Conservation (phyloP, 2,888 invertebrate species). For the Agriotes lineatus region DNA sequence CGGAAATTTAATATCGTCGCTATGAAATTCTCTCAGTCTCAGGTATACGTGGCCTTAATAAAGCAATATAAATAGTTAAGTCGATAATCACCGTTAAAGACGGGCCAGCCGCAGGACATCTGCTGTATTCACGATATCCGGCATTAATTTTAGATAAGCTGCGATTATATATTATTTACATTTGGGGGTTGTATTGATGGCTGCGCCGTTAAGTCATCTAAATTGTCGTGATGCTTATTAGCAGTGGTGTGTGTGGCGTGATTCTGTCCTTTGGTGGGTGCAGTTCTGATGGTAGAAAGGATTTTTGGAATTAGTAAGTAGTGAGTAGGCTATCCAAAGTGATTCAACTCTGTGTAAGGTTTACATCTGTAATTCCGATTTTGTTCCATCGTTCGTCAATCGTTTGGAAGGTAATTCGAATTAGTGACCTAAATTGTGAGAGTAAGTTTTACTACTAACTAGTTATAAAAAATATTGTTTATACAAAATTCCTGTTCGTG, state of each 20-base stretch:
- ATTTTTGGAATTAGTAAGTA: not conserved
- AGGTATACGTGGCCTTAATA: slow-evolving; percentile 5
- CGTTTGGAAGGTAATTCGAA: no score
- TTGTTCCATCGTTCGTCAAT: no score
- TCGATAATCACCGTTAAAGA: slow-evolving; percentile 13
- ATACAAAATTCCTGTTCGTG: no score
- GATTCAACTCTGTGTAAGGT: no score
- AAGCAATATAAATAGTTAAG: slow-evolving; percentile 1
- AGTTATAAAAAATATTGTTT: no score
- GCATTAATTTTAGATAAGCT: slow-evolving; percentile 15
- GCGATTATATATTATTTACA: slow-evolving; percentile 6
- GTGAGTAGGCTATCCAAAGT: not conserved
- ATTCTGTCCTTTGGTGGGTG: not conserved
- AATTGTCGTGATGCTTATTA: not conserved
- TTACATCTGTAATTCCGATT: no score
- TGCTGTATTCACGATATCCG: slow-evolving; percentile 2
- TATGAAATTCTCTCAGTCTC: not conserved
- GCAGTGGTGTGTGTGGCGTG: not conserved
- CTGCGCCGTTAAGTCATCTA: not conserved
- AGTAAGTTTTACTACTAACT: no score
- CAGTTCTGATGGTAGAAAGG: no score
- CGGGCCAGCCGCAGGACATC: slow-evolving; percentile 4
- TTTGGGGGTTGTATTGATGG: slow-evolving; percentile 1
- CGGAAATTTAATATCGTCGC: not conserved
- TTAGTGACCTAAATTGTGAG: no score